phyloP scores from a whole-genome alignment of 2,888 invertebrate species.

The Lithosia quadra region DNA sequence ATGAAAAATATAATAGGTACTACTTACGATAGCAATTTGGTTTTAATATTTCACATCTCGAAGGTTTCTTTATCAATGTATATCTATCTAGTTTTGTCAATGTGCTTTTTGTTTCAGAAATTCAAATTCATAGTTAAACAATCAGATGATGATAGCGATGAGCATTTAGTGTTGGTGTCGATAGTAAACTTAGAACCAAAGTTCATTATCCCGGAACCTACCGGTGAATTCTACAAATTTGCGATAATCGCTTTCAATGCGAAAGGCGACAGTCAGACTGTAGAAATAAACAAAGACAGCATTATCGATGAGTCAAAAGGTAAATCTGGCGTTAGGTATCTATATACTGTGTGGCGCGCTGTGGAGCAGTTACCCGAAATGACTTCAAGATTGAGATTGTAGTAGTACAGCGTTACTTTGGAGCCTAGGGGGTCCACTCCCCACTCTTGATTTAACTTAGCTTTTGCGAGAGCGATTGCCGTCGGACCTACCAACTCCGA shows the following conservation, averaged over 20 bases:
- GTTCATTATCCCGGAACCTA: conserved; percentile 74
- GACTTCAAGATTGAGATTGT: neutral
- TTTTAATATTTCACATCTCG: neutral
- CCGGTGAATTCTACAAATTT: conserved; percentile 71
- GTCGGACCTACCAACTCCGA: no score
- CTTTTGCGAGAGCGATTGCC: no score
- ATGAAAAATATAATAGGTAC: no score
- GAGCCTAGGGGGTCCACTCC: no score
- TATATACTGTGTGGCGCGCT: neutral
- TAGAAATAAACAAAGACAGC: conserved; percentile 70
- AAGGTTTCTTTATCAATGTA: no score
- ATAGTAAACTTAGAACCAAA: conserved; percentile 74
- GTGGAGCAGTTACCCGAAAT: neutral
- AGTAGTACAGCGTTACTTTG: neutral
- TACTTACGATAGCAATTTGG: neutral
- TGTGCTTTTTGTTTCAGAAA: conserved; percentile 66
- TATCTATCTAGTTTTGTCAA: no score
- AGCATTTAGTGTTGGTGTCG: conserved; percentile 66
- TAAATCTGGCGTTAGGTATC: conserved; percentile 32
- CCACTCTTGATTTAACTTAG: no score
- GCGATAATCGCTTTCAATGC: conserved; percentile 74
- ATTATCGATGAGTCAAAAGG: conserved; percentile 65
- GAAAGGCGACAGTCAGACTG: conserved; percentile 75
- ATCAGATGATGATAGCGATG: conserved; percentile 52
- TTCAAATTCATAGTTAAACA: conserved; percentile 73